phyloP scores from a whole-genome alignment of 2,797 vertebrate genomes.

The Natrix natrix region DNA sequence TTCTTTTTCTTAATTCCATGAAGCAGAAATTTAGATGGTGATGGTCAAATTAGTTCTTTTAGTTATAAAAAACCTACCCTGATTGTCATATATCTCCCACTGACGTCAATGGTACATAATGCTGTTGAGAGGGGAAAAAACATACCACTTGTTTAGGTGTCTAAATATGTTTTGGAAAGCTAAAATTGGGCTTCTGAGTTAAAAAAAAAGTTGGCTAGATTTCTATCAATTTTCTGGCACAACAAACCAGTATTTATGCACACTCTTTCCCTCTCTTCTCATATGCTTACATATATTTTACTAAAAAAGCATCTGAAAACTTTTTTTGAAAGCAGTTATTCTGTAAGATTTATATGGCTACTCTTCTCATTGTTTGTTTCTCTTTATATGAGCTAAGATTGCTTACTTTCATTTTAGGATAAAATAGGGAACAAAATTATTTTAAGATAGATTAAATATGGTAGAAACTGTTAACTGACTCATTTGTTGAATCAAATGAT shows the following conservation, averaged over 20 bases:
- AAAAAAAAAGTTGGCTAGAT: slow-evolving; percentile 20
- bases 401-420: slow-evolving; percentile 25
- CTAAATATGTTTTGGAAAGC: slow-evolving; percentile 42
- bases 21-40: slow-evolving; percentile 24
- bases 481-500: neutral
- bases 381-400: slow-evolving; percentile 1
- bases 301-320: slow-evolving; percentile 20
- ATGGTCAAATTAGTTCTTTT: slow-evolving; percentile 21
- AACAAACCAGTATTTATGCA: slow-evolving; percentile 4
- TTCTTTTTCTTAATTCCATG: slow-evolving; percentile 16
- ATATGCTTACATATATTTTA: slow-evolving; percentile 30
- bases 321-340: neutral
- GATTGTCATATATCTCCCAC: slow-evolving; percentile 24
- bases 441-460: neutral
- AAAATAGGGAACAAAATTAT: neutral
- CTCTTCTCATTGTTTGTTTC: slow-evolving; percentile 7
- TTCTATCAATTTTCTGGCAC: slow-evolving; percentile 20
- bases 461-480: neutral
- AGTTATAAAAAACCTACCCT: neutral
- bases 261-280: slow-evolving; percentile 3
- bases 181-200: slow-evolving; percentile 44
- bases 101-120: slow-evolving; percentile 37
- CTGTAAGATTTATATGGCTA: neutral
- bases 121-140: slow-evolving; percentile 15
- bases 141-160: slow-evolving; percentile 18